Evolutionary conservation across 2,797 vertebrate genomes (phyloP).

Genomic region (Falco biarmicus): DNA sequence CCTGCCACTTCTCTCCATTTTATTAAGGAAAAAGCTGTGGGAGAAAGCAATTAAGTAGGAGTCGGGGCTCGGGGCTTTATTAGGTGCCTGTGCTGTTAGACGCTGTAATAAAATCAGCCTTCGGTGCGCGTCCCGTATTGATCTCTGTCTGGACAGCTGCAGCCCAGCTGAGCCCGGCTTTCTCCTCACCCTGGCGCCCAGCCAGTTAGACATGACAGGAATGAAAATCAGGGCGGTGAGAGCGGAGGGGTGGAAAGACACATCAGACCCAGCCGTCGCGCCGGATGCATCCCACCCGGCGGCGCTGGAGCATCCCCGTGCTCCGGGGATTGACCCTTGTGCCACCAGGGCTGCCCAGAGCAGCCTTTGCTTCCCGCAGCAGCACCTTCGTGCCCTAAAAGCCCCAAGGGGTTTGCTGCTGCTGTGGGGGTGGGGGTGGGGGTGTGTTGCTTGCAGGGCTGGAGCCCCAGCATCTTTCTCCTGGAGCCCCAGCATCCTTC

Average conservation of each 20-base stretch:
- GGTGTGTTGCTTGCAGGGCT: neutral
- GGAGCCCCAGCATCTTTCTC: neutral
- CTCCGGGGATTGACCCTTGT: accelerated
- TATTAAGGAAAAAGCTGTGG: neutral
- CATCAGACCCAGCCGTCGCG: accelerated
- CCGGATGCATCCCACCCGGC: accelerated
- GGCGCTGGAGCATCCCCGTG: accelerated
- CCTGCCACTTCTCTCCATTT: neutral
- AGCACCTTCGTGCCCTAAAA: accelerated
- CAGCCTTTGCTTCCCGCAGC: accelerated
- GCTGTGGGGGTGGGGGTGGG: neutral
- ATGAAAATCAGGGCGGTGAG: conserved; percentile 37
- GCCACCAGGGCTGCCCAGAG: accelerated
- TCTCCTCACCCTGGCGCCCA: neutral
- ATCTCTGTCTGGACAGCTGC: conserved; percentile 55
- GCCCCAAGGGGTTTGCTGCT: neutral
- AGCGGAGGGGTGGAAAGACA: neutral
- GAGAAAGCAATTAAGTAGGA: neutral
- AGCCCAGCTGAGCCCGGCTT: conserved; percentile 56
- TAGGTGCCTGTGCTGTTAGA: neutral
- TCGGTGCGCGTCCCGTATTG: neutral
- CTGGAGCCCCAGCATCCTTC: neutral
- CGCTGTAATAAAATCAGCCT: neutral
- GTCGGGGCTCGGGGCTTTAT: neutral
- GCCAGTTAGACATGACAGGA: conserved; percentile 32